A percentile compares a stretch with the other conserved stretches of the same genome.
These are phyloP conservation scores for Lacanobia oleracea DNA, from an alignment of 2,888 invertebrate genomes.

Conservation along the genomic window DNA sequence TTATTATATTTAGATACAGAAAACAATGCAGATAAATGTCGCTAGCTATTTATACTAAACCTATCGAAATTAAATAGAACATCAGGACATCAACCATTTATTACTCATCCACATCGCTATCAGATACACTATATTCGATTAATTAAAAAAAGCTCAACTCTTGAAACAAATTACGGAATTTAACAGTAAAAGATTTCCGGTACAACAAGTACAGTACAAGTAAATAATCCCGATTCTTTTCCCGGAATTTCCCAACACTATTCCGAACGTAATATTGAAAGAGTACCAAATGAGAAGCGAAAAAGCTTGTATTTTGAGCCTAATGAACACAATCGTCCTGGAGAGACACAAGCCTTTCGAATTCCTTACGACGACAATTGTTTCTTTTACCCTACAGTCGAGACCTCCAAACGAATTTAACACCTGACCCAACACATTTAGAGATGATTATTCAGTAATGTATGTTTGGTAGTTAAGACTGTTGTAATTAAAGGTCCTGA, in stretches of 20 bases:
- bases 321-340: slow-evolving; percentile 58
- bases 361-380: slow-evolving; percentile 46
- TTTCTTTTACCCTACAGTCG: slow-evolving; percentile 6
- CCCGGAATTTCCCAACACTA: slow-evolving; percentile 31
- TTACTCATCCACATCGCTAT: background rate
- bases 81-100: no score
- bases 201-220: background rate
- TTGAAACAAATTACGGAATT: background rate
- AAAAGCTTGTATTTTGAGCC: slow-evolving; percentile 56
- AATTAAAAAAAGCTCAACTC: background rate
- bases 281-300: slow-evolving; percentile 55
- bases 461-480: background rate
- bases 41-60: no score
- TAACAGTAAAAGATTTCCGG: background rate
- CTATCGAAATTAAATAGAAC: no score
- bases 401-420: background rate
- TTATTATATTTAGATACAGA: no score
- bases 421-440: background rate
- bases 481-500: background rate
- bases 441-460: background rate
- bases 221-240: slow-evolving; percentile 13
- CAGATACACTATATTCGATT: background rate
- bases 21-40: no score
- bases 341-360: slow-evolving; percentile 56
- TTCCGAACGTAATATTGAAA: slow-evolving; percentile 44